These are phyloP conservation scores for Andrena camellia DNA, from an alignment of 2,888 invertebrate species.

Conservation along the genomic window DNA sequence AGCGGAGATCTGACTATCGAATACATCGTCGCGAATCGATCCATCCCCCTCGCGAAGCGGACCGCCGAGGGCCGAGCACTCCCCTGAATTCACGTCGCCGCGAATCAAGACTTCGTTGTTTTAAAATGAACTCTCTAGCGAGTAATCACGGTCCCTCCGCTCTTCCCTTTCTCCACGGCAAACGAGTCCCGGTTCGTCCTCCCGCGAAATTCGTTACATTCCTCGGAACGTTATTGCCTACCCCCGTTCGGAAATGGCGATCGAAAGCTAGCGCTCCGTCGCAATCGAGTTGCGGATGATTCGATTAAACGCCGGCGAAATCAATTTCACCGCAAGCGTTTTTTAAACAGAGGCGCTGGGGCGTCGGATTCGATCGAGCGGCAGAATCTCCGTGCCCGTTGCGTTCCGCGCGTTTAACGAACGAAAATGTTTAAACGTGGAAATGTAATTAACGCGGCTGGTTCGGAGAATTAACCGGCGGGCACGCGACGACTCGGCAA, in stretches of 20 bases:
- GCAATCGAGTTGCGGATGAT: conserved; percentile 31
- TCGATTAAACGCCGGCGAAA: conserved; percentile 23
- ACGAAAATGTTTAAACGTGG: conserved; percentile 41
- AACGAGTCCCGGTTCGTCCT: not conserved
- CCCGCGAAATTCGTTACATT: conserved; percentile 19
- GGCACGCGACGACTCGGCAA: conserved; percentile 8
- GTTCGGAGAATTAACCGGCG: conserved; percentile 9
- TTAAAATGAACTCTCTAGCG: conserved; percentile 13
- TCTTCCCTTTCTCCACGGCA: not conserved
- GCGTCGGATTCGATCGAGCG: not conserved
- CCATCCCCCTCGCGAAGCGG: not conserved
- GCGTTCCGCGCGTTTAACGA: conserved; percentile 12
- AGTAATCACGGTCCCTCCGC: not conserved
- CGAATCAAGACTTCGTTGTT: conserved; percentile 22
- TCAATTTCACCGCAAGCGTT: conserved; percentile 13
- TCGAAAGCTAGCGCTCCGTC: conserved; percentile 25
- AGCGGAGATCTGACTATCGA: not conserved
- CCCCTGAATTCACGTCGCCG: not conserved
- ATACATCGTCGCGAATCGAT: conserved; percentile 1
- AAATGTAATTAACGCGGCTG: conserved; percentile 44
- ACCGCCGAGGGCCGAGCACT: not conserved
- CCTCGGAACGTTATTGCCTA: conserved; percentile 24
- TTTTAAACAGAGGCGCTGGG: not conserved
- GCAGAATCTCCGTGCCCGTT: not conserved
- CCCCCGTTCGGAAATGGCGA: not conserved